Conservation (phyloP, 2,888 invertebrate genomes). For the Drosophila nr. perissopoda region DNA sequence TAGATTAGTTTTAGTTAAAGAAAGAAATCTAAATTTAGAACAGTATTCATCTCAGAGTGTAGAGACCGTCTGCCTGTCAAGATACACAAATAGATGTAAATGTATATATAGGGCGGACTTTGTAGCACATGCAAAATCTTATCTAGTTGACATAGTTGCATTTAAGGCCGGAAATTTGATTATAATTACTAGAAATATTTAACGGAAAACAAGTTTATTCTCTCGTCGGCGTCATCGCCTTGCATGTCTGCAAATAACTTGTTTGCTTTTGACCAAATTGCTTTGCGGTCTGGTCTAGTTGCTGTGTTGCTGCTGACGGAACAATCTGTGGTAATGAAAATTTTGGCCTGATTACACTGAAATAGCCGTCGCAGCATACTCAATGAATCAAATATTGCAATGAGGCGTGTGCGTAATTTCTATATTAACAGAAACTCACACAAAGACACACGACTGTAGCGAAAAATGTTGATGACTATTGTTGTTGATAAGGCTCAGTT, state of each 20-base stretch:
- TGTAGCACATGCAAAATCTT: slow-evolving; percentile 61
- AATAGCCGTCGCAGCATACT: not conserved
- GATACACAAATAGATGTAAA: slow-evolving; percentile 9
- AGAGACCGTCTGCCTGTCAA: not conserved
- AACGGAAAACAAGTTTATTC: slow-evolving; percentile 65
- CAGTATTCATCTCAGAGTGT: not conserved
- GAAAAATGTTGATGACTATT: slow-evolving; percentile 28
- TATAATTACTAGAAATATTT: slow-evolving; percentile 62
- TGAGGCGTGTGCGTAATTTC: slow-evolving; percentile 54
- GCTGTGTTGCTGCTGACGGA: slow-evolving; percentile 42
- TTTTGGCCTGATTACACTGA: slow-evolving; percentile 21
- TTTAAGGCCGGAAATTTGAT: slow-evolving; percentile 70
- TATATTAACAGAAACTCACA: slow-evolving; percentile 8
- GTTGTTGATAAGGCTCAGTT: slow-evolving; percentile 45
- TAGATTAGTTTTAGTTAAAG: not conserved
- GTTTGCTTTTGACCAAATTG: slow-evolving; percentile 59
- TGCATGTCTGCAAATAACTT: slow-evolving; percentile 42
- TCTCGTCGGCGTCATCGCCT: slow-evolving; percentile 5
- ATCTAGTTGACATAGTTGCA: slow-evolving; percentile 74
- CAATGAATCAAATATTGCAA: slow-evolving; percentile 29
- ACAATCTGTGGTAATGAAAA: slow-evolving; percentile 40
- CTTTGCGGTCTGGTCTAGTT: slow-evolving; percentile 24
- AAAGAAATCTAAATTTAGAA: not conserved
- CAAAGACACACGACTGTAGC: not conserved
- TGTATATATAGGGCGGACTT: slow-evolving; percentile 14